Percentiles rank a stretch among this genome's conserved stretches.
Evolutionary conservation across 1,140 invertebrate species (phyloP).

Genomic region (Zaprionus lachaisei): DNA sequence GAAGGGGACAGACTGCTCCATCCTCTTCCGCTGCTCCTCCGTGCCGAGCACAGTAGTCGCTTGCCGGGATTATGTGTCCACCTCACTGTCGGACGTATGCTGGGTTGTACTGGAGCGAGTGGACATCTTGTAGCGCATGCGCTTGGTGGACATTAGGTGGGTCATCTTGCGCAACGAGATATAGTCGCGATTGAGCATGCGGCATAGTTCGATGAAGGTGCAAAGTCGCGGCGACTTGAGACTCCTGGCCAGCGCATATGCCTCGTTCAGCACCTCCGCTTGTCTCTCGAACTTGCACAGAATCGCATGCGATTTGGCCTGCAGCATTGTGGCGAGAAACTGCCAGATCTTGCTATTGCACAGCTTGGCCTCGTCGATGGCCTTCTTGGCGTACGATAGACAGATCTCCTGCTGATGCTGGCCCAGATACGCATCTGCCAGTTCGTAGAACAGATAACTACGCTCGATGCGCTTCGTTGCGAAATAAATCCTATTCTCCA

Average conservation of each 20-base stretch:
- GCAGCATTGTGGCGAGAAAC: constrained; percentile 64
- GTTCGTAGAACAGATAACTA: constrained; percentile 73
- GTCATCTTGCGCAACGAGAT: constrained; percentile 66
- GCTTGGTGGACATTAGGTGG: constrained; percentile 43
- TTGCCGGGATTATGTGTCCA: background rate
- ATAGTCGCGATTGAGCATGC: constrained; percentile 71
- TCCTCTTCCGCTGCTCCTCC: background rate
- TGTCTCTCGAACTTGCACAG: constrained; percentile 69
- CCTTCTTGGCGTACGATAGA: constrained; percentile 52
- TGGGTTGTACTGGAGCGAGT: constrained; percentile 35
- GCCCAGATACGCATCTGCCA: constrained; percentile 59
- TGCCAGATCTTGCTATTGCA: constrained; percentile 72
- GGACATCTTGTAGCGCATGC: constrained; percentile 36
- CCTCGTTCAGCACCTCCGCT: constrained; percentile 58
- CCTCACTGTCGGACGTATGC: background rate
- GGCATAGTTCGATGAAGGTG: constrained; percentile 72
- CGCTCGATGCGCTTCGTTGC: constrained; percentile 66
- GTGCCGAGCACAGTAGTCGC: constrained; percentile 2
- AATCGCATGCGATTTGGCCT: constrained; percentile 70
- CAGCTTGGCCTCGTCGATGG: constrained; percentile 50
- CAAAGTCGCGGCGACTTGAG: constrained; percentile 58
- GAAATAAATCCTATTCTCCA: constrained; percentile 66
- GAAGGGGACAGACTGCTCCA: background rate
- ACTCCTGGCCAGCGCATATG: constrained; percentile 51
- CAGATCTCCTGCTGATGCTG: constrained; percentile 60